These are phyloP conservation scores for Crioceris asparagi DNA, from an alignment of 2,888 invertebrate species.

Conservation along the genomic window DNA sequence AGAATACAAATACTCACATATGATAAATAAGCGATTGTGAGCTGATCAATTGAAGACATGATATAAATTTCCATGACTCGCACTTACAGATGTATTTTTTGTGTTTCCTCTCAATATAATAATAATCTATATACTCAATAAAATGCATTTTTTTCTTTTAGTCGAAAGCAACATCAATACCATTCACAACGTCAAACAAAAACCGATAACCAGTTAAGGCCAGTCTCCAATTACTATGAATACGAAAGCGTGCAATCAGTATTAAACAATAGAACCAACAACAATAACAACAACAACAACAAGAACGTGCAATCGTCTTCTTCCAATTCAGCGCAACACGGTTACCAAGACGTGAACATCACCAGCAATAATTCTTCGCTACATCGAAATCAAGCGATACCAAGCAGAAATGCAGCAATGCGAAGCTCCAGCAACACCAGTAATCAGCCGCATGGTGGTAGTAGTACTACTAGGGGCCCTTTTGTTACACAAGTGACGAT, in stretches of 20 bases:
- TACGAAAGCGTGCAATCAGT: conserved; percentile 68
- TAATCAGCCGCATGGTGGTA: conserved; percentile 13
- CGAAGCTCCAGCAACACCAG: conserved; percentile 1
- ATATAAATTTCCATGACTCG: no score
- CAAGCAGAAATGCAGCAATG: conserved; percentile 13
- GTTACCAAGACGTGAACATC: conserved; percentile 29
- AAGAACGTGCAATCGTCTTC: conserved; percentile 5
- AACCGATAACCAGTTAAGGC: conserved; percentile 45
- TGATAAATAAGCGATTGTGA: no score
- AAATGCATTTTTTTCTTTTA: no score
- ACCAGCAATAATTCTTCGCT: no score
- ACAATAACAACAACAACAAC: conserved; percentile 21
- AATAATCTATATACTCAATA: no score
- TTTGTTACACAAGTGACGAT: conserved; percentile 54
- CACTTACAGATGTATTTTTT: no score
- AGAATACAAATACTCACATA: no score
- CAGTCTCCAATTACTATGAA: conserved; percentile 76
- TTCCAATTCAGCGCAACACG: conserved; percentile 11
- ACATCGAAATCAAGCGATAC: conserved; percentile 24
- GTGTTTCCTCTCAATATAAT: no score
- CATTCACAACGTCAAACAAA: conserved; percentile 48
- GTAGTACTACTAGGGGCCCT: conserved; percentile 39
- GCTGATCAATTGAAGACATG: no score
- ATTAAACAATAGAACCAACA: conserved; percentile 29
- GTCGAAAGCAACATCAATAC: conserved; percentile 57